Evolutionary conservation across 2,113 vertebrate genomes (phyloP), one percentile per base, ranked within the genome.

Genomic region (Lepus europaeus): DNA sequence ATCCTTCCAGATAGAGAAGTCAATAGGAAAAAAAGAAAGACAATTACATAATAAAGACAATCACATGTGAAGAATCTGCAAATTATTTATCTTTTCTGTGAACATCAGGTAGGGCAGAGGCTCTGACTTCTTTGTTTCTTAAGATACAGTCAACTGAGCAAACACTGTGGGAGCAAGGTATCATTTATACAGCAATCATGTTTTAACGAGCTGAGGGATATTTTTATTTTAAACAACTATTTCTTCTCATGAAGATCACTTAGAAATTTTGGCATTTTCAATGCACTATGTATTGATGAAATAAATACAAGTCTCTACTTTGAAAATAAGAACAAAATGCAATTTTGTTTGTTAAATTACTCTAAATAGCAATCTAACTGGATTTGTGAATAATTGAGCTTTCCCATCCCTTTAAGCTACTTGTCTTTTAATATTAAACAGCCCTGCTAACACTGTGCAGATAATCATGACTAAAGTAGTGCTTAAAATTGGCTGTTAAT

Each of bases 341-440:
- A 91, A 84, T 94, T 95, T 89, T 95, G 45, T 97, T 95, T 97
- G 72, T 83, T 91, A 91, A 95, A 91, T 79, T 94, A 87, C 66
- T 96, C 63, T 51, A 98, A 97, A 97, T 95, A 93, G 89, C 92
- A 92, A 91, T 85, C 73, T 97, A 97, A 97, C 93, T 97, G 93
- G 88, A 96, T 94, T 97, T 70, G 97, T 91, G 45, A 98, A 96
- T 97, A 98, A 98, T 96, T 97, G 95, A 98, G 95, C 89, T 96
- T 59, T 83, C 91, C 95, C 97, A 94, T 87, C 96, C 93, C 92
- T 97, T 98, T 96, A 96, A 45, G 96, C 95, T 76, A 95, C 97
- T 96, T 95, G 95, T 97, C 97, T 98, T 98, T 98, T 97, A 97
- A 97, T 97, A 97, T 97, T 5, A 72, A 98, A 92, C 74, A 97